phyloP scores from a whole-genome alignment of 2,888 invertebrate species.

The Pachliopta kotzebuea region DNA sequence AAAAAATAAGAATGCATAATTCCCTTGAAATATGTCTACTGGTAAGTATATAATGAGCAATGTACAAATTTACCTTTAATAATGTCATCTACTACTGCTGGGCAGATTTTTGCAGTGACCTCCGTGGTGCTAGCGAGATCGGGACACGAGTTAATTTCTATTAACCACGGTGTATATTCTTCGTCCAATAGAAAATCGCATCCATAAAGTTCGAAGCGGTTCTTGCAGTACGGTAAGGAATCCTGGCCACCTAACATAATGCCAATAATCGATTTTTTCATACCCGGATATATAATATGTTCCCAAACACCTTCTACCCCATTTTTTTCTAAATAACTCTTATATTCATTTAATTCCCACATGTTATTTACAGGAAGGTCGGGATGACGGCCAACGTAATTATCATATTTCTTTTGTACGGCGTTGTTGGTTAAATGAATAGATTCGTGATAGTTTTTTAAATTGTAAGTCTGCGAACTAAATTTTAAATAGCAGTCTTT shows the following conservation, averaged over 20 bases:
- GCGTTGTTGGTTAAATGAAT: conserved; percentile 94
- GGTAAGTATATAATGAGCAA: neutral
- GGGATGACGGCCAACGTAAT: conserved; percentile 73
- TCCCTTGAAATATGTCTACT: neutral
- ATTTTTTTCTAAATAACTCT: conserved; percentile 79
- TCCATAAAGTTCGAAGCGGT: conserved; percentile 94
- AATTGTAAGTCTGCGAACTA: conserved; percentile 90
- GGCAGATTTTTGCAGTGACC: conserved; percentile 91
- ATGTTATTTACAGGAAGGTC: conserved; percentile 89
- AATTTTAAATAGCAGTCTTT: conserved; percentile 91
- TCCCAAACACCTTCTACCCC: conserved; percentile 85
- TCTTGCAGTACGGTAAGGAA: conserved; percentile 83
- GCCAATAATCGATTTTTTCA: conserved; percentile 91
- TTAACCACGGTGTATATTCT: conserved; percentile 91
- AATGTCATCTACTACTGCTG: conserved; percentile 89
- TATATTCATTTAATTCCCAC: conserved; percentile 90
- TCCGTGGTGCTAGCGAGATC: conserved; percentile 90
- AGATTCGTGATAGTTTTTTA: conserved; percentile 89
- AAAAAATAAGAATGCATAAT: neutral
- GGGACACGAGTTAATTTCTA: conserved; percentile 96
- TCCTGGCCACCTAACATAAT: conserved; percentile 90
- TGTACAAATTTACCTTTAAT: conserved; percentile 85
- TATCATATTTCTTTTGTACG: conserved; percentile 88
- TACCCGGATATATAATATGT: conserved; percentile 89
- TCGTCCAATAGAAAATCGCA: conserved; percentile 95